phyloP scores from a whole-genome alignment of 1,140 invertebrate genomes.

The Sinonovacula constricta region DNA sequence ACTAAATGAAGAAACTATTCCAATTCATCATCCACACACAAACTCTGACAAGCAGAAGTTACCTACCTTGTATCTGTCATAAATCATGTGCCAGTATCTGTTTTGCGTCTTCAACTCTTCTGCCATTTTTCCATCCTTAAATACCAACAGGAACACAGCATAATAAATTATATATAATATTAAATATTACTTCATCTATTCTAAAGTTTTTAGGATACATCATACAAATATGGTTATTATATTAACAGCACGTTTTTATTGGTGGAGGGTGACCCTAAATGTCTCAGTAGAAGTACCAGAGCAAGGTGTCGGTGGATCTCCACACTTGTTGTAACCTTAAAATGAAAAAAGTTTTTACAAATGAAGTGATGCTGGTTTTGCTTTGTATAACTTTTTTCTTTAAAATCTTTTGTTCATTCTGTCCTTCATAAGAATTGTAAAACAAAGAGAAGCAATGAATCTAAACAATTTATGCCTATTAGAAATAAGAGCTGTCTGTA shows the following conservation, averaged over 20 bases:
- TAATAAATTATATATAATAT: neutral
- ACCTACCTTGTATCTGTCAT: slow-evolving; percentile 68
- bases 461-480: too few species aligned
- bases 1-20: too few species aligned
- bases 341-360: too few species aligned
- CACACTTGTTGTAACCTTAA: neutral
- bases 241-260: neutral
- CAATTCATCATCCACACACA: too few species aligned
- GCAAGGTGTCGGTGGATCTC: neutral
- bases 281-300: neutral
- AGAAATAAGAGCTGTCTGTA: too few species aligned
- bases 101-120: slow-evolving; percentile 61
- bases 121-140: slow-evolving; percentile 69
- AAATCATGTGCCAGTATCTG: slow-evolving; percentile 66
- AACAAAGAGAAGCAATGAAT: too few species aligned
- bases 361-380: too few species aligned
- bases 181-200: neutral
- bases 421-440: too few species aligned
- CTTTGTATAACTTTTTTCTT: too few species aligned
- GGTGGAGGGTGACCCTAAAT: neutral
- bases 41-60: too few species aligned
- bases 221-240: neutral
- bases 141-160: slow-evolving; percentile 15
- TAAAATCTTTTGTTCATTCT: too few species aligned
- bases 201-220: neutral